Conservation (phyloP, 2,888 invertebrate species). For the Drosophila mimetica region DNA sequence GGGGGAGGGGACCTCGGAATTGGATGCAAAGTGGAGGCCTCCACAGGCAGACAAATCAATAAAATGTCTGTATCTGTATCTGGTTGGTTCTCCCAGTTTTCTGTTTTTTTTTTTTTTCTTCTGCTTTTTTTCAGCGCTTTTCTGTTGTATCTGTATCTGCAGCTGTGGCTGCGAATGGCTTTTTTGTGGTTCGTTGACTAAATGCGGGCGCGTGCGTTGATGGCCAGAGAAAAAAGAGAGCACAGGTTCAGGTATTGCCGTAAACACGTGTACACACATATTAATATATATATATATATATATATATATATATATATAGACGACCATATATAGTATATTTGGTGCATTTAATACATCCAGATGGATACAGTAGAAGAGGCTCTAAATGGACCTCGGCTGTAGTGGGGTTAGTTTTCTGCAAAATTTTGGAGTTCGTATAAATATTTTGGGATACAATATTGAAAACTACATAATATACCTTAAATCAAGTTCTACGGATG, state of each 20-base stretch:
- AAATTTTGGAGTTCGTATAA: no score
- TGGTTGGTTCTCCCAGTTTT: conserved; percentile 18
- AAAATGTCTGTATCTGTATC: conserved; percentile 34
- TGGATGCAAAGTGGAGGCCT: conserved; percentile 33
- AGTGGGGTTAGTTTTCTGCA: no score
- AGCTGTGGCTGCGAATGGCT: conserved; percentile 63
- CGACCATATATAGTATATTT: conserved; percentile 3
- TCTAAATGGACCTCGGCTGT: background rate
- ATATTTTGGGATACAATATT: background rate
- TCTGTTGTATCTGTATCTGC: conserved; percentile 62
- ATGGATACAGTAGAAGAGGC: conserved; percentile 18
- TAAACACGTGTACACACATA: conserved; percentile 22
- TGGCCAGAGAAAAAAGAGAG: conserved; percentile 40
- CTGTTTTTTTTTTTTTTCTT: background rate
- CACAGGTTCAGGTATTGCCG: conserved; percentile 24
- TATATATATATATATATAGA: background rate
- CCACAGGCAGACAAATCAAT: conserved; percentile 34
- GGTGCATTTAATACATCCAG: conserved; percentile 25
- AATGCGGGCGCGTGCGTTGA: conserved; percentile 77
- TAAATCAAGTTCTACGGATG: no score
- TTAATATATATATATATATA: background rate
- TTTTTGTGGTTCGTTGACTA: conserved; percentile 75
- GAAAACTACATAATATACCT: no score
- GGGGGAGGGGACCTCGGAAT: conserved; percentile 4
- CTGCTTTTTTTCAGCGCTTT: background rate